These are phyloP conservation scores for Troides aeacus DNA, from an alignment of 2,888 invertebrate genomes.

Conservation along the genomic window DNA sequence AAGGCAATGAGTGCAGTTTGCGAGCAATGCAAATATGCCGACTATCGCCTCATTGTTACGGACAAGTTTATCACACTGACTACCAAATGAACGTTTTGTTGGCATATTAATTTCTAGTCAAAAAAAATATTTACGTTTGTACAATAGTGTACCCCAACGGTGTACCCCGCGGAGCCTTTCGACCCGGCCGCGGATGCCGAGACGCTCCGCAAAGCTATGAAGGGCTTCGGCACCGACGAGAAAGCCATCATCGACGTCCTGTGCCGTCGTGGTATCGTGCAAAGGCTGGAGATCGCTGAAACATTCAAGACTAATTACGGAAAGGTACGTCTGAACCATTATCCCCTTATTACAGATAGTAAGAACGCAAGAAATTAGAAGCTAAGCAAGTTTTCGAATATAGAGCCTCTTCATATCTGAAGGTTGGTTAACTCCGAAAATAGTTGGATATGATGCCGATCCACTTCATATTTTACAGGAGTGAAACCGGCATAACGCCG, in stretches of 20 bases:
- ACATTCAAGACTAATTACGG: constrained; percentile 96
- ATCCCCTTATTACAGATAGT: neutral
- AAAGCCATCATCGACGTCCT: constrained; percentile 94
- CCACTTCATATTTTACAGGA: too few relatives aligned
- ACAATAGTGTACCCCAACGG: constrained; percentile 90
- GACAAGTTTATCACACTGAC: neutral
- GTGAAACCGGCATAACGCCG: too few relatives aligned
- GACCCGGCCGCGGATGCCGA: constrained; percentile 92
- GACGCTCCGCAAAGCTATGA: constrained; percentile 93
- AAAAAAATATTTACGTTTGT: neutral
- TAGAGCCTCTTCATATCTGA: neutral
- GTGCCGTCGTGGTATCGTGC: constrained; percentile 92
- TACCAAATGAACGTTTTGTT: neutral
- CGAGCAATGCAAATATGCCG: too few relatives aligned
- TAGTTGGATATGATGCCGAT: too few relatives aligned
- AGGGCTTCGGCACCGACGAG: constrained; percentile 95
- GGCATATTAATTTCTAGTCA: neutral
- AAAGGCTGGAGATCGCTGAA: constrained; percentile 93
- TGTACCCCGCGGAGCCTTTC: constrained; percentile 92
- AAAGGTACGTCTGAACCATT: constrained; percentile 79
- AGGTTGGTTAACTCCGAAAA: too few relatives aligned
- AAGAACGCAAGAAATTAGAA: neutral
- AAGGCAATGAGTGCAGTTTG: too few relatives aligned
- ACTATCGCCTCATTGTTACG: too few relatives aligned
- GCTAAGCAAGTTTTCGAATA: neutral